Percentiles rank a stretch among this genome's conserved stretches.
Evolutionary conservation across 2,113 vertebrate genomes (phyloP).

Genomic region (Bambusicola thoracicus): DNA sequence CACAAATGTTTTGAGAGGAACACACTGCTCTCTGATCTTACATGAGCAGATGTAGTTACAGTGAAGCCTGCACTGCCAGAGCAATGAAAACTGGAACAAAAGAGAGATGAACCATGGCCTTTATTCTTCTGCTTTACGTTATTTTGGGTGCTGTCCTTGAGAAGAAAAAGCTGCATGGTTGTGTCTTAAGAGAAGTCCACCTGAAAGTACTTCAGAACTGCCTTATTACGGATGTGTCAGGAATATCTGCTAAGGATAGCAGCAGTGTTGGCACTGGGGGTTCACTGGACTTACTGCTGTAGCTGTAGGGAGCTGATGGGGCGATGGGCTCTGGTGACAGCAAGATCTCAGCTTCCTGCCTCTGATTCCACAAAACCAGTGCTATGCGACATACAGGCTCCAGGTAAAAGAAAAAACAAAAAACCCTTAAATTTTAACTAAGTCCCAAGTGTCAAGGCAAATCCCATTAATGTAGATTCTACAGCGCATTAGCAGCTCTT

Average conservation of each 20-base stretch:
- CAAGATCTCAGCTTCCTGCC: neutral
- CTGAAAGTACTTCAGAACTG: neutral
- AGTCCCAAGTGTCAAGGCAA: neutral
- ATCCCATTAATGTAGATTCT: neutral
- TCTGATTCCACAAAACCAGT: neutral
- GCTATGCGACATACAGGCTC: neutral
- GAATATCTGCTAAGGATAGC: neutral
- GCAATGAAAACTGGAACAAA: slow-evolving; percentile 25
- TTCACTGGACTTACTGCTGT: neutral
- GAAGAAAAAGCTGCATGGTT: slow-evolving; percentile 8
- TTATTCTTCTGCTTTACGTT: neutral
- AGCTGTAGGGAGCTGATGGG: neutral
- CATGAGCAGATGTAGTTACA: neutral
- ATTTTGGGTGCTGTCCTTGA: neutral
- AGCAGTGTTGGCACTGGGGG: neutral
- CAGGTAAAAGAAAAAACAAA: neutral
- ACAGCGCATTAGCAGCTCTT: slow-evolving; percentile 16
- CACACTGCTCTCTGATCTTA: neutral
- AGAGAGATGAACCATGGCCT: slow-evolving; percentile 20
- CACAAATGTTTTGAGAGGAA: neutral
- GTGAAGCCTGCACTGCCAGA: neutral
- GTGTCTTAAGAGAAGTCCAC: neutral
- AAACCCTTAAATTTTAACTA: neutral
- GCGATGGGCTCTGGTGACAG: neutral
- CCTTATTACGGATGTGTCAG: neutral